Evolutionary conservation across 2,113 vertebrate genomes (phyloP), one percentile per base, ranked within the genome.

Genomic region (Tenebrosternarchus preto): DNA sequence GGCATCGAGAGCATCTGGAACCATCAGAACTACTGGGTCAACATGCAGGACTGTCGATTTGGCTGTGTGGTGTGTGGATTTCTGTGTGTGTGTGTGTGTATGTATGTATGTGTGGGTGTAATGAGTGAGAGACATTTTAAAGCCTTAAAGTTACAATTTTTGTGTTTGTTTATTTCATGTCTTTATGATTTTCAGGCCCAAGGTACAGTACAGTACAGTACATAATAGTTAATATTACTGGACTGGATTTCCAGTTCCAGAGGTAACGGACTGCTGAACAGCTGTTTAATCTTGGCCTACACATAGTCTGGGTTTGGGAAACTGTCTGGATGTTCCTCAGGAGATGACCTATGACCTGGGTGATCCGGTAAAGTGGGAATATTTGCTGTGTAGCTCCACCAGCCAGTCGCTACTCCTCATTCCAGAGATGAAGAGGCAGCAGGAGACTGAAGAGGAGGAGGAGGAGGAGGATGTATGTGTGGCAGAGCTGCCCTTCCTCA

Each of bases 1-100:
- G 97, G 96, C 24, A 92, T 99, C 0, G 97, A 99, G 90, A 95
- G 95, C 19, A 2, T 94, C 73, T 99, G 97, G 97, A 98, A 98
- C 90, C 91, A 97, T 43, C 88, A 78, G 69, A 98, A 98, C 91
- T 97, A 96, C 88, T 98, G 96, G 90, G 87, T 96, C 83, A 98
- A 98, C 90, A 96, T 96, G 94, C 97, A 99, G 90, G 93, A 96
- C 86, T 98, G 98, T 78, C 77, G 89, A 4, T 88, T 88, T 0
- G 93, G 93, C 90, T 97, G 96, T 82, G 85, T 87, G 88, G 97
- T 97, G 79, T 88, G 78, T 80, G 16, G 80, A 17, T 86, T 29
- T 69, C 1, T 66, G 24, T 33, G 15, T 63, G 20, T 16, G 12
- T 66, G 29, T 9, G 36, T 59, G 22, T 66, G 22, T 27, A 50